Evolutionary conservation across 2,113 vertebrate species (phyloP).

Genomic region (Progne subis): DNA sequence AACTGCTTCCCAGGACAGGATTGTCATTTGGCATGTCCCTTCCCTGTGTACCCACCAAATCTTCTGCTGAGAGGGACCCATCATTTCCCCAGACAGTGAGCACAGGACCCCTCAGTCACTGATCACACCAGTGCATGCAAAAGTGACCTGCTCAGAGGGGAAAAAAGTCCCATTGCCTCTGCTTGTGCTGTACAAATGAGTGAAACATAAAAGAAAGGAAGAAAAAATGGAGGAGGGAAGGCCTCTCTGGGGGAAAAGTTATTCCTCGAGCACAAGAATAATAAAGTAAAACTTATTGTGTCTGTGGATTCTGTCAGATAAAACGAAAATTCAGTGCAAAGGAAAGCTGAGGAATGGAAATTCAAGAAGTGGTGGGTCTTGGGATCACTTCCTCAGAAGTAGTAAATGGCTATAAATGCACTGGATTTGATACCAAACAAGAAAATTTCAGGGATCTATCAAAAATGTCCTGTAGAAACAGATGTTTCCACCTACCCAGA

Average conservation of each 20-base stretch:
- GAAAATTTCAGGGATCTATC: neutral
- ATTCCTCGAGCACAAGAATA: neutral
- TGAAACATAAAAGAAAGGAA: neutral
- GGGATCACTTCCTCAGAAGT: neutral
- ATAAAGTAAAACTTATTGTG: neutral
- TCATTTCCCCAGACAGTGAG: neutral
- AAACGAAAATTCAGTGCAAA: neutral
- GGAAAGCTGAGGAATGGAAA: neutral
- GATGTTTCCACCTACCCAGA: conserved; percentile 25
- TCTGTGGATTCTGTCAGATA: neutral
- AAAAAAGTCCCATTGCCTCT: neutral
- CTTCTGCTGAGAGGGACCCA: neutral
- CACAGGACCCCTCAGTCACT: neutral
- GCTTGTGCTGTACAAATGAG: neutral
- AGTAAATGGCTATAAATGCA: neutral
- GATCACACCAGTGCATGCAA: conserved; percentile 12
- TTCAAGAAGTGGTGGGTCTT: neutral
- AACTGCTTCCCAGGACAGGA: neutral
- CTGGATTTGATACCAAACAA: neutral
- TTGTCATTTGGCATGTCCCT: neutral
- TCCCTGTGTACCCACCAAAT: neutral
- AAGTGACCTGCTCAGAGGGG: neutral
- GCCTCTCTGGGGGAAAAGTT: neutral
- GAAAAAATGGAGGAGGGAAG: neutral
- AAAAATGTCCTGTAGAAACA: conserved; percentile 8